Conservation (phyloP, 2,797 vertebrate species). For the Glyptemys insculpta region DNA sequence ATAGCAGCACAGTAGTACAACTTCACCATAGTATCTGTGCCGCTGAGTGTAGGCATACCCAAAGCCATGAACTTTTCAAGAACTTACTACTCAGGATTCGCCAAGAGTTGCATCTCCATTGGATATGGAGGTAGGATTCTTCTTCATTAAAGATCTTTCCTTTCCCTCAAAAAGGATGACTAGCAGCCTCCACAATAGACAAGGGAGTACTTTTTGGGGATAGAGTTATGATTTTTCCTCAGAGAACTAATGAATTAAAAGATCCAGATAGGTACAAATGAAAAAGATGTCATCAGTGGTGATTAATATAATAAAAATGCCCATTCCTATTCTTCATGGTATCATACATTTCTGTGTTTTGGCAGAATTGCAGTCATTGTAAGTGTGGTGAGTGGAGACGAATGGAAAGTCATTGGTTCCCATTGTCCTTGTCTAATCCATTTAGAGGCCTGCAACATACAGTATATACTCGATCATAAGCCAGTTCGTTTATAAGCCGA, state of each 20-base stretch:
- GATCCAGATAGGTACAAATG: not conserved
- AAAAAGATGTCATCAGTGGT: not conserved
- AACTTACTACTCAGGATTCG: not conserved
- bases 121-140: not conserved
- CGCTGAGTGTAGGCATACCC: not conserved
- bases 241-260: not conserved
- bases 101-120: not conserved
- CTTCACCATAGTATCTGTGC: not conserved
- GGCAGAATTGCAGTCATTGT: not conserved
- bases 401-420: not conserved
- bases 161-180: not conserved
- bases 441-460: not conserved
- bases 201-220: not conserved
- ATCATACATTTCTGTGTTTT: not conserved
- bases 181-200: not conserved
- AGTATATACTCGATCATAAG: too few species aligned
- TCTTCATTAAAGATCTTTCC: not conserved
- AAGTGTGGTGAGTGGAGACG: not conserved
- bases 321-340: not conserved
- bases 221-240: not conserved
- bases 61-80: not conserved
- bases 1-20: too few species aligned
- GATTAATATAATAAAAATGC: not conserved
- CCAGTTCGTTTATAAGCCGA: too few species aligned
- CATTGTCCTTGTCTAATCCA: not conserved